Percentiles rank a stretch among this genome's conserved stretches.
phyloP scores from a whole-genome alignment of 2,113 vertebrate genomes.

The Microcebus tavaratra region DNA sequence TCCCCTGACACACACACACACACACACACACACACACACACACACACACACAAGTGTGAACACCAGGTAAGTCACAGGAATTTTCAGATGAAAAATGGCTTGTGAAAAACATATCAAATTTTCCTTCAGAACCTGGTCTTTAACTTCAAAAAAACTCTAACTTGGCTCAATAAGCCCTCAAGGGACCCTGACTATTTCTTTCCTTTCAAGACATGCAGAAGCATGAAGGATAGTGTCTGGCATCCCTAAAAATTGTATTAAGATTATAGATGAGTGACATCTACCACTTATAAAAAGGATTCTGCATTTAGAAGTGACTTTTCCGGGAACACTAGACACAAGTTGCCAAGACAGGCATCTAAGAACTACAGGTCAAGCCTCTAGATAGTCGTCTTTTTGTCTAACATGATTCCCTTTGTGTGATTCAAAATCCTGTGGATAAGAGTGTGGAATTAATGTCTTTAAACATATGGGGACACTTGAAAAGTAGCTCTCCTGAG shows the following conservation, averaged over 20 bases:
- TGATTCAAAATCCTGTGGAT: neutral
- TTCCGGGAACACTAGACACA: neutral
- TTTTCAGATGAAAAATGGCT: neutral
- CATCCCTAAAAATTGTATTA: neutral
- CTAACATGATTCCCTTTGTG: neutral
- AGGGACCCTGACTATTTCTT: neutral
- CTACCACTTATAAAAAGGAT: neutral
- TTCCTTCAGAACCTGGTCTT: neutral
- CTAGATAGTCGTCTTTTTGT: neutral
- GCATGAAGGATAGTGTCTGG: neutral
- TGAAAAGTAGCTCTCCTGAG: neutral
- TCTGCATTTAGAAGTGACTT: constrained; percentile 1
- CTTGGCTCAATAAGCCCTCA: neutral
- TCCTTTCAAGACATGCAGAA: neutral
- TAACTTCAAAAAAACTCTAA: neutral
- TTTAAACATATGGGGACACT: neutral
- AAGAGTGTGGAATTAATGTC: neutral
- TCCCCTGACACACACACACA: too few species aligned
- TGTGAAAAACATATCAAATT: neutral
- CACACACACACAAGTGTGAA: too few species aligned
- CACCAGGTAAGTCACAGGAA: neutral
- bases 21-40: too few species aligned
- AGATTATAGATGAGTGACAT: neutral
- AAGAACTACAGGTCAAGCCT: neutral
- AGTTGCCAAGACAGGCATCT: neutral